Base-by-base conservation (phyloP, 1,140 invertebrate genomes). In the Drosophila arizonae region DNA sequence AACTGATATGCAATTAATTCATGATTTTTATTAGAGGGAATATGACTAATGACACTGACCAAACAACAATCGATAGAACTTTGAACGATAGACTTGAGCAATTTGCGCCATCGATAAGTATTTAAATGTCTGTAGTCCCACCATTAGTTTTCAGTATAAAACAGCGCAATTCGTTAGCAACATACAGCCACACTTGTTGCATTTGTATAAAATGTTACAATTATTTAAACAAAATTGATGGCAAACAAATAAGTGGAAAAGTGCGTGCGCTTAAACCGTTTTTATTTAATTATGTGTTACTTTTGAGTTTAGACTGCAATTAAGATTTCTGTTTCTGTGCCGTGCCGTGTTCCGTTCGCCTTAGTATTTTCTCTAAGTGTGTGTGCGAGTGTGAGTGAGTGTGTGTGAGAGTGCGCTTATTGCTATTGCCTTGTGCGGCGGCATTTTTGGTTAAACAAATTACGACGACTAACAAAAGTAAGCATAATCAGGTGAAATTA, bases 381-480 rank as follows among this genome's bases (percentile, higher is more conserved):
- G 46, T 46, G 15, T 39, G 1, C 62, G 11, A 55, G 30, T 48
- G 55, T 50, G 39, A 46, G 15, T 39, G 2, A 63, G 8, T 60
- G 30, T 48, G 55, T 51, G 30, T 26, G 26, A 55, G 48, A 61
- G 41, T 28, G 51, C 46, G 67, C 50, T 70, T 70, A 57, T 72
- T 72, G 33, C 70, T 57, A 55, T 69, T 70, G 66, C 72, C 39
- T 71, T 75, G 67, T 75, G 72, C 28, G 28, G 28, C 72, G 72
- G 68, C 72, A 65, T 75, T 75, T 75, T 75, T 75, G 68, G 67
- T 75, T 75, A 75, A 71, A 64, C 68, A 71, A 70, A 70, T 64
- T 71, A 58, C 72, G 45, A 62, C 52, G 43, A 70, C 67, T 26
- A 75, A 55, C 17, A 73, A 56, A 64, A 65, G 72, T 74, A 75